Conservation (phyloP, 2,113 vertebrate genomes). For the Rhinopithecus roxellana region DNA sequence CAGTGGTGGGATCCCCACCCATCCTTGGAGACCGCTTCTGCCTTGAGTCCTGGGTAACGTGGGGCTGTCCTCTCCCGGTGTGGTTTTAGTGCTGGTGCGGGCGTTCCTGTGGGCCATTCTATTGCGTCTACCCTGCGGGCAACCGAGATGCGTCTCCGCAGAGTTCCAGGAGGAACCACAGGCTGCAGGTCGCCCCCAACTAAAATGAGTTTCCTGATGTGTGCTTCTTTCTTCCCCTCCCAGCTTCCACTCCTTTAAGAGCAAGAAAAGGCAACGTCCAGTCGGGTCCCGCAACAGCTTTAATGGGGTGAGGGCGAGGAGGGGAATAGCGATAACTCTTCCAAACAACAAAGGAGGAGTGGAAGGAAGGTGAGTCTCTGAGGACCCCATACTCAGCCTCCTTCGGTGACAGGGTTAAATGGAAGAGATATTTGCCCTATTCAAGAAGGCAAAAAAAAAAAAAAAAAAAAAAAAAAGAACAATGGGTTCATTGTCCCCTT, state of each 20-base stretch:
- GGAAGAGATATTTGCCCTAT: neutral
- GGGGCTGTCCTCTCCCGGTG: neutral
- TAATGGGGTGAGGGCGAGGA: neutral
- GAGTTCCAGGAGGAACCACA: neutral
- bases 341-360: neutral
- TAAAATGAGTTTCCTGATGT: neutral
- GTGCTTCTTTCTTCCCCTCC: neutral
- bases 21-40: neutral
- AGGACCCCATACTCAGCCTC: neutral
- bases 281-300: neutral
- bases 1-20: neutral
- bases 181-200: neutral
- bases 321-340: neutral
- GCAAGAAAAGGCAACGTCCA: neutral
- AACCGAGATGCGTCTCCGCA: neutral
- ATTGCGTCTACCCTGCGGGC: neutral
- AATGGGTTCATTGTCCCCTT: constrained; percentile 56
- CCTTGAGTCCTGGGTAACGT: neutral
- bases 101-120: neutral
- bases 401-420: neutral
- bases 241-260: constrained; percentile 40
- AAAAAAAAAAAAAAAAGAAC: constrained; percentile 34
- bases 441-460: neutral
- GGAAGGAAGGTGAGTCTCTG: constrained; percentile 30
- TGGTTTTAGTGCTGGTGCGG: neutral